A percentile compares a stretch with the other conserved stretches of the same genome.
Conservation (phyloP, 1,140 invertebrate genomes). For the Hestina assimilis region DNA sequence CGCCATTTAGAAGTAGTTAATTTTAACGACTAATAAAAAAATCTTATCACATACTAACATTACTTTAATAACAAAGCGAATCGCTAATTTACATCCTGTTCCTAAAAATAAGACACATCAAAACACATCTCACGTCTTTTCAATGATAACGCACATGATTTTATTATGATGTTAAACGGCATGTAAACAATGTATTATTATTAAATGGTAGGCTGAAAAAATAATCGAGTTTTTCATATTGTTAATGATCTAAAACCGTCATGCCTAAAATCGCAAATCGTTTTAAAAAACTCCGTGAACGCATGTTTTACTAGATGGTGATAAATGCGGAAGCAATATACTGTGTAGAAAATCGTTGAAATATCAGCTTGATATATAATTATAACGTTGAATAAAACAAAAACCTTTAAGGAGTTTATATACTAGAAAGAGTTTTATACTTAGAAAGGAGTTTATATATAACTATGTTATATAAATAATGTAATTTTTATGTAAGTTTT, state of each 20-base stretch:
- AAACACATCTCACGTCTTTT: conserved; percentile 15
- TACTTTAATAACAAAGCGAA: conserved; percentile 2
- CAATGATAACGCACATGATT: conserved; percentile 19
- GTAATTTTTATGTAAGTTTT: no score
- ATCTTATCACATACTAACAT: not conserved
- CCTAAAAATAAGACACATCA: conserved; percentile 19
- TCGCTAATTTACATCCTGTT: conserved; percentile 9
- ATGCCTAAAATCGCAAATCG: conserved; percentile 11
- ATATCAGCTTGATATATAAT: no score
- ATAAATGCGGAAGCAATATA: not conserved
- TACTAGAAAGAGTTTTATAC: no score
- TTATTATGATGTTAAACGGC: conserved; percentile 9
- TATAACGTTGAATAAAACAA: no score
- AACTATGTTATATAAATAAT: no score
- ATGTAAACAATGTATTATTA: conserved; percentile 15
- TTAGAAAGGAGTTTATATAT: no score
- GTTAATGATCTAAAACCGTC: conserved; percentile 7
- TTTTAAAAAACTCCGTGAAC: not conserved
- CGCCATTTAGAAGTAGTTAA: no score
- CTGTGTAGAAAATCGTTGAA: not conserved
- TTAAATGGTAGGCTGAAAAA: conserved; percentile 6
- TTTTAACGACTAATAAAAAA: not conserved
- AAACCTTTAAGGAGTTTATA: no score
- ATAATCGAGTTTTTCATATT: not conserved
- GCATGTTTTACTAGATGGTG: not conserved